Evolutionary conservation across 2,888 invertebrate genomes (phyloP), one percentile per base, ranked within the genome.

Genomic region (Odontothrips loti): DNA sequence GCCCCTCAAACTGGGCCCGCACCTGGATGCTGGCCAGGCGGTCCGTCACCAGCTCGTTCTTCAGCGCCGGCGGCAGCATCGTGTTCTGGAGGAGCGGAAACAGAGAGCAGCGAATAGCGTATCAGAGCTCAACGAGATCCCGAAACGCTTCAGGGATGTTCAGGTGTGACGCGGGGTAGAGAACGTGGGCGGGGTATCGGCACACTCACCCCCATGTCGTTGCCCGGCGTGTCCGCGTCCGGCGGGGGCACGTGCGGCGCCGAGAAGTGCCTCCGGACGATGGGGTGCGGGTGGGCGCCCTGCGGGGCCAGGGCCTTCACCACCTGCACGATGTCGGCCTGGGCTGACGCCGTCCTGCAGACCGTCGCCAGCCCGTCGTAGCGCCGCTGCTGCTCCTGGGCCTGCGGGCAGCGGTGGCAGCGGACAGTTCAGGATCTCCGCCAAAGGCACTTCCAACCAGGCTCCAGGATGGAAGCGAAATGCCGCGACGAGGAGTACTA

Each of bases 31-130:
- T 92, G 81, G 92, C 92, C 84, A 94, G 90, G 82, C 95, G 90
- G 87, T 96, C 93, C 86, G 94, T 90, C 82, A 97, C 92, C 86
- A 97, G 90, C 87, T 96, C 96, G 85, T 96, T 93, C 85, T 93
- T 93, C 84, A 96, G 89, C 15, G 93, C 90, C 15, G 95, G 95
- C 75, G 93, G 92, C 79, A 75, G 68, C 68, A 75, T 75, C 68
- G 68, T 27, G 68, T 75, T 75, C 68, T 75, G 68, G 9, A 12
- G 68, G 20, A 43, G 34, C 34, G 34, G 34, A 4, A 6, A 43
- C 34, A 43, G 34, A 6, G 34, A n/a, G n/a, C n/a, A n/a, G n/a
- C n/a, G n/a, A n/a, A n/a, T n/a, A n/a, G n/a, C n/a, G n/a, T n/a
- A n/a, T n/a, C n/a, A n/a, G n/a, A n/a, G n/a, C n/a, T n/a, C n/a